Conservation (phyloP, 2,797 vertebrate species). For the Chelidonichthys spinosus region DNA sequence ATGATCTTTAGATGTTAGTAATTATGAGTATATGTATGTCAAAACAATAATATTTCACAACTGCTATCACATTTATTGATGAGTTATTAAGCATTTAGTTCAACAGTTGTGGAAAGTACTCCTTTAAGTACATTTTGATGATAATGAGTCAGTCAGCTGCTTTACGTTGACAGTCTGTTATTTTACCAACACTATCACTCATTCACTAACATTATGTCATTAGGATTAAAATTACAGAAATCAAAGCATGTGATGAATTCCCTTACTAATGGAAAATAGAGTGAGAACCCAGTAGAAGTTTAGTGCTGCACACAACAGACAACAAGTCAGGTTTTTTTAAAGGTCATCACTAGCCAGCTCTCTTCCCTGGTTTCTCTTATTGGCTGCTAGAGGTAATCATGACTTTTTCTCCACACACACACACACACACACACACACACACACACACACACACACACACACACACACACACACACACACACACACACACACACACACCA, state of each 20-base stretch:
- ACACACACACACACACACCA: constrained; percentile 7
- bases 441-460: constrained; percentile 9
- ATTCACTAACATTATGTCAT: too few species aligned
- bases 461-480: constrained; percentile 16
- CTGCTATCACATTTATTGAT: too few species aligned
- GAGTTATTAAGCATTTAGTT: too few species aligned
- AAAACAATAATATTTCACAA: too few species aligned
- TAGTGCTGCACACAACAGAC: constrained; percentile 41
- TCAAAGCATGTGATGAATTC: constrained; percentile 28
- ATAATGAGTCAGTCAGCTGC: too few species aligned
- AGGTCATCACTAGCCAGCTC: constrained; percentile 74
- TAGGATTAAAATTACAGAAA: not conserved
- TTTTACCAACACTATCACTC: too few species aligned
- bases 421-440: constrained; percentile 9
- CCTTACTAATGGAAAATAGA: constrained; percentile 35
- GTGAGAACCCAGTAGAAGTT: constrained; percentile 23
- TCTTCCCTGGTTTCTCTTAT: constrained; percentile 67
- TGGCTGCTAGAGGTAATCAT: constrained; percentile 79
- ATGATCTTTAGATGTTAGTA: too few species aligned
- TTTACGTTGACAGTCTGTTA: too few species aligned
- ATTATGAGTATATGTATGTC: too few species aligned
- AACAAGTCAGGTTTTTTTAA: constrained; percentile 72
- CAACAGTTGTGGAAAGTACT: too few species aligned
- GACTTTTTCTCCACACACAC: constrained; percentile 71
- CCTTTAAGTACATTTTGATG: too few species aligned